Evolutionary conservation across 2,113 vertebrate genomes (phyloP).

Genomic region (Castor canadensis): DNA sequence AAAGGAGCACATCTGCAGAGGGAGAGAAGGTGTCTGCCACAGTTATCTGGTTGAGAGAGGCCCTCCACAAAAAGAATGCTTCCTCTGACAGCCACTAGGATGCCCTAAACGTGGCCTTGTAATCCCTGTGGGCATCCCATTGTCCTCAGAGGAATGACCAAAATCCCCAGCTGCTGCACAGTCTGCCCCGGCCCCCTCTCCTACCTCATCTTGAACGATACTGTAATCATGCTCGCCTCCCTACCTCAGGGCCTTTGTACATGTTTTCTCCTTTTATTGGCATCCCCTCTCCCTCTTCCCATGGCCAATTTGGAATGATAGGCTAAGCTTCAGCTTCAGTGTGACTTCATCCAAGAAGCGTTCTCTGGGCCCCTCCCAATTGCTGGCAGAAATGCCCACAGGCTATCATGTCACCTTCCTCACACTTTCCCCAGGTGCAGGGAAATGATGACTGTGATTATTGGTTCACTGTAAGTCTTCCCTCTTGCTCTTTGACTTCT

Average conservation of each 20-base stretch:
- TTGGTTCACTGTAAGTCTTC: neutral
- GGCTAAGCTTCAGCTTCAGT: neutral
- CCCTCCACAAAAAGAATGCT: neutral
- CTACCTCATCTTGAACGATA: neutral
- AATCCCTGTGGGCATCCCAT: neutral
- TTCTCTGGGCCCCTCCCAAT: neutral
- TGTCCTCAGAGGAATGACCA: neutral
- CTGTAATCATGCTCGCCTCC: neutral
- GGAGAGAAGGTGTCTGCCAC: neutral
- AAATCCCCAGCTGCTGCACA: neutral
- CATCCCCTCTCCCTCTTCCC: neutral
- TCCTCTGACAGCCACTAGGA: neutral
- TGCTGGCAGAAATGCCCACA: neutral
- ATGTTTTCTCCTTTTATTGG: neutral
- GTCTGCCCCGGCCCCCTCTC: neutral
- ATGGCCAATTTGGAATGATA: neutral
- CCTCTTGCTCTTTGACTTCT: neutral
- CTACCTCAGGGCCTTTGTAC: conserved; percentile 3
- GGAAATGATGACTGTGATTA: neutral
- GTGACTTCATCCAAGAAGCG: neutral
- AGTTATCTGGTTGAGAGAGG: neutral
- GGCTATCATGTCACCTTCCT: neutral
- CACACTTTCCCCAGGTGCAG: neutral
- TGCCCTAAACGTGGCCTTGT: neutral
- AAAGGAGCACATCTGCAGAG: neutral